Percentiles rank a stretch among this genome's conserved stretches.
Conservation (phyloP, 2,888 invertebrate genomes). For the Heliconius erato region DNA sequence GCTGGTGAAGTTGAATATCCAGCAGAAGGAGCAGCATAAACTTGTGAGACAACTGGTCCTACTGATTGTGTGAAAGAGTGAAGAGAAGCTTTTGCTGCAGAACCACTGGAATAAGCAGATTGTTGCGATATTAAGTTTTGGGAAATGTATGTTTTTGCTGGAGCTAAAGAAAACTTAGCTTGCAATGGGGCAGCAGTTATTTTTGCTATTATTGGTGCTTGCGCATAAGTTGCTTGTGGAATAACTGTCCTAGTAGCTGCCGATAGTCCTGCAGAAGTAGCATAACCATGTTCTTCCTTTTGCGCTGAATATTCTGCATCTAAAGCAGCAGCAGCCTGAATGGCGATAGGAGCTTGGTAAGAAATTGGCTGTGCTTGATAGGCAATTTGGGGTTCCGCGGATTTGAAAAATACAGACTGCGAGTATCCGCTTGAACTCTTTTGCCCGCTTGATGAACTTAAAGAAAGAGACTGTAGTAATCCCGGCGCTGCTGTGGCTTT, state of each 20-base stretch:
- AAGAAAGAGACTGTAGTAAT: slow-evolving; percentile 54
- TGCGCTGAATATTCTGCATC: slow-evolving; percentile 58
- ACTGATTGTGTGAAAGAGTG: slow-evolving; percentile 73
- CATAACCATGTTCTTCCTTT: slow-evolving; percentile 84
- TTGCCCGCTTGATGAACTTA: slow-evolving; percentile 54
- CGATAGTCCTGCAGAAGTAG: slow-evolving; percentile 84
- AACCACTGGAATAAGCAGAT: slow-evolving; percentile 64
- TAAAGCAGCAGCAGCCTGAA: slow-evolving; percentile 64
- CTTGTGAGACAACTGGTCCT: slow-evolving; percentile 81
- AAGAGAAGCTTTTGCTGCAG: slow-evolving; percentile 77
- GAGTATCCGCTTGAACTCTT: slow-evolving; percentile 56
- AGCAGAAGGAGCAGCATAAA: slow-evolving; percentile 73
- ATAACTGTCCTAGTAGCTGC: slow-evolving; percentile 71
- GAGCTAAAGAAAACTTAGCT: slow-evolving; percentile 70
- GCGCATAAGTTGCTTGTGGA: slow-evolving; percentile 78
- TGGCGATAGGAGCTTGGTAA: slow-evolving; percentile 62
- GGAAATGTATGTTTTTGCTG: slow-evolving; percentile 69
- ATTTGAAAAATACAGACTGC: slow-evolving; percentile 50
- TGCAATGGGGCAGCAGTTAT: slow-evolving; percentile 80
- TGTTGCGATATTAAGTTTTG: slow-evolving; percentile 73
- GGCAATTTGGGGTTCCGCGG: slow-evolving; percentile 58
- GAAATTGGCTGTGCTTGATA: slow-evolving; percentile 63
- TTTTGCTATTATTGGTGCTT: slow-evolving; percentile 84
- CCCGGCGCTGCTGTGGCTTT: slow-evolving; percentile 60
- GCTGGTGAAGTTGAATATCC: slow-evolving; percentile 73